Percentiles rank a stretch among this genome's conserved stretches.
These are phyloP conservation scores for Astyanax mexicanus DNA, from an alignment of 2,797 vertebrate species.

Conservation along the genomic window DNA sequence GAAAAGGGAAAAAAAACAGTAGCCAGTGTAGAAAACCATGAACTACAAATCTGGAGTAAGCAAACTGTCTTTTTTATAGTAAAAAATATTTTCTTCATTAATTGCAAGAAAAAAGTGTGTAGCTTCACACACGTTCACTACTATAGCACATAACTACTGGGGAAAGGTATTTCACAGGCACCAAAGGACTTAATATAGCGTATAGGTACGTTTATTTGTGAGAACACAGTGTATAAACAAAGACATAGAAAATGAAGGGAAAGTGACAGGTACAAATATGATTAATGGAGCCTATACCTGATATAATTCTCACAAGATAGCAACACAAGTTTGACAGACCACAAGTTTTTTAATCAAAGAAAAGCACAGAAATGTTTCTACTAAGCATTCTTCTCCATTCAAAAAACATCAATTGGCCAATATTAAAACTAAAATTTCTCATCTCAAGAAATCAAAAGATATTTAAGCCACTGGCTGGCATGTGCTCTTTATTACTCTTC, in stretches of 20 bases:
- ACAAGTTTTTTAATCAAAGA: not conserved
- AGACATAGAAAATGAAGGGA: slow-evolving; percentile 11
- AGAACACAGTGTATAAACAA: slow-evolving; percentile 23
- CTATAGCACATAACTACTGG: not conserved
- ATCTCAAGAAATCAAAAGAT: not conserved
- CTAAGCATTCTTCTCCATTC: not conserved
- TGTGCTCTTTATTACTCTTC: slow-evolving; percentile 12
- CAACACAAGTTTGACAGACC: not conserved
- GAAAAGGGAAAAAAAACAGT: too few relatives aligned
- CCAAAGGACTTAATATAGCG: not conserved
- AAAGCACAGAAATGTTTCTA: not conserved
- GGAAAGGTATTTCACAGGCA: not conserved
- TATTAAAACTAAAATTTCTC: not conserved
- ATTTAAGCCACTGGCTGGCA: not conserved
- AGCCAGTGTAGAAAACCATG: too few relatives aligned
- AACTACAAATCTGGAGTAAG: too few relatives aligned
- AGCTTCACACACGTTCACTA: too few relatives aligned
- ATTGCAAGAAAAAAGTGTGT: not conserved
- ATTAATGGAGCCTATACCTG: not conserved
- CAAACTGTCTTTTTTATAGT: too few relatives aligned
- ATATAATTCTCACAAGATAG: not conserved
- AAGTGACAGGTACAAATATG: not conserved
- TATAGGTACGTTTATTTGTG: slow-evolving; percentile 42
- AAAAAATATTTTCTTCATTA: too few relatives aligned
- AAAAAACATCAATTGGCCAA: not conserved